phyloP scores from a whole-genome alignment of 2,797 vertebrate species.

The Nyctalus aviator region DNA sequence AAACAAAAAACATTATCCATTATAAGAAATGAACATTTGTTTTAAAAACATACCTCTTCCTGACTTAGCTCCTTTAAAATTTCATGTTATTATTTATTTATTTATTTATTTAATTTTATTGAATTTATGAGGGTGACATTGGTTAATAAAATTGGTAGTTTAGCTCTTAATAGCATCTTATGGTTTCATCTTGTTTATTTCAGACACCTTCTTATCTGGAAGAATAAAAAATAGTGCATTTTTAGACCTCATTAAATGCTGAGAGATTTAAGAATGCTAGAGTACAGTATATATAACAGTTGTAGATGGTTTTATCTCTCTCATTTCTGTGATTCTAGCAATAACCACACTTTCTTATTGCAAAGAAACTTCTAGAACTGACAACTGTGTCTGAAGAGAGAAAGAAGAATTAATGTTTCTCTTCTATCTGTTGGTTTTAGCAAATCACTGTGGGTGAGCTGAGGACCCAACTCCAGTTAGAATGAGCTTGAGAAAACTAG shows the following conservation, averaged over 20 bases:
- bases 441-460: neutral
- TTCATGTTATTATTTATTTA: neutral
- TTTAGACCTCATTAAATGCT: neutral
- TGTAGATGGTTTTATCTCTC: neutral
- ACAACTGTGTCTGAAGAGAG: neutral
- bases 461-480: neutral
- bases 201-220: neutral
- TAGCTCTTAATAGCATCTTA: neutral
- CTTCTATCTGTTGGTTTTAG: constrained; percentile 21
- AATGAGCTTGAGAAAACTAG: neutral
- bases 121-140: neutral
- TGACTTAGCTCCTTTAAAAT: neutral
- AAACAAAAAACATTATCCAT: neutral
- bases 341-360: neutral
- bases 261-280: neutral
- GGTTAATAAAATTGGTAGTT: neutral
- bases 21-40: neutral
- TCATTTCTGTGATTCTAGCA: neutral
- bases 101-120: neutral
- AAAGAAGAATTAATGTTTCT: neutral
- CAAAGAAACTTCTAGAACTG: neutral
- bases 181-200: neutral
- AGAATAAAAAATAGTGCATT: neutral
- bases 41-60: neutral
- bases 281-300: neutral